Base-by-base conservation (phyloP, 1,140 invertebrate genomes). In the Dinoponera quadriceps region DNA sequence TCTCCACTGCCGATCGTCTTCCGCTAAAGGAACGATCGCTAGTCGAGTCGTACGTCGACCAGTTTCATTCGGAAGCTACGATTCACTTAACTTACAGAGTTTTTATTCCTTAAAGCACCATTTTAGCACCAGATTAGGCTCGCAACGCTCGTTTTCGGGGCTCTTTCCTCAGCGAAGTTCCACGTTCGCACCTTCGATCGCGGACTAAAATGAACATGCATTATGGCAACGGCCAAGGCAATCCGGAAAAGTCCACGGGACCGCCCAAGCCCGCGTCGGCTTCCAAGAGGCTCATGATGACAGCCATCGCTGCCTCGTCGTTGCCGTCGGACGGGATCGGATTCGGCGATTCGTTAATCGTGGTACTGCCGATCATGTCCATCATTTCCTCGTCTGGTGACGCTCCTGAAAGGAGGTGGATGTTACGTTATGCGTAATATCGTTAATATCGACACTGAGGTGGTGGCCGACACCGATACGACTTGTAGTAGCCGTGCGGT, bases 281-380 rank as follows among this genome's bases (percentile, higher is more conserved):
- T 94, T 98, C 98, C 48, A 98, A 94, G 18, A 98, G 95, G 93
- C 97, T 98, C 98, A 99, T 98, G 82, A 99, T 98, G 38, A 98
- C 97, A 7, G 98, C 97, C 97, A 98, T 98, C 1, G 97, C 97
- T 22, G 98, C 98, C 89, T 98, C 97, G 88, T 98, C 97, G 90
- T 98, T 98, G 14, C 97, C 97, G 90, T 98, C 97, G 38, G 95
- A 95, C 0, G 95, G 93, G 7, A 94, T 90, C 16, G 92, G 89
- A 83, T 94, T 93, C 49, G 95, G 92, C 4, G 95, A 94, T 88
- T 95, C 94, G 33, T 93, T 94, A 13, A 95, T 93, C 13, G 94
- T 92, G 0, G 94, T 92, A 33, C 94, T 94, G 65, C 94, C 94
- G 81, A 96, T 96, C 89, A 96, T 96, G 59, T 96, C 95, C 85